These are phyloP conservation scores for Trachelus iudaicus DNA, from an alignment of 2,888 invertebrate species.

Conservation along the genomic window DNA sequence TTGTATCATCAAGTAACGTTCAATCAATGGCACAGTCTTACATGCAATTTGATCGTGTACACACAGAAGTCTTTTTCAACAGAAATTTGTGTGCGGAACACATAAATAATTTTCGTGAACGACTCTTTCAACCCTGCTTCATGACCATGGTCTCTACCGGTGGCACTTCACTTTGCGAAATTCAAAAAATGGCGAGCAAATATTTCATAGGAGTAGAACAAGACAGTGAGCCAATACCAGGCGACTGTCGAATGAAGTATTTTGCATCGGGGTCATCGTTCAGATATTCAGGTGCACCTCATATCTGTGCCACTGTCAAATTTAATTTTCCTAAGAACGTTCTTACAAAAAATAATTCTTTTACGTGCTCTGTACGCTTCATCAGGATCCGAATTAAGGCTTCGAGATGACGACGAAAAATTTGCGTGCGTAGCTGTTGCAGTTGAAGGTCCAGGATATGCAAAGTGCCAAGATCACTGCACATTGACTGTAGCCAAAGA, in stretches of 20 bases:
- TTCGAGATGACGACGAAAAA: conserved; percentile 66
- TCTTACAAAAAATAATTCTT: background rate
- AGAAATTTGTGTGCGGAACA: conserved; percentile 34
- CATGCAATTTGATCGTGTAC: background rate
- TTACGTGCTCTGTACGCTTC: conserved; percentile 10
- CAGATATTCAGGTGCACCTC: conserved; percentile 24
- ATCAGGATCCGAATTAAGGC: conserved; percentile 53
- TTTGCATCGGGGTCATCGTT: conserved; percentile 11
- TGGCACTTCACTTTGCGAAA: conserved; percentile 33
- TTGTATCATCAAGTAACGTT: conserved; percentile 32
- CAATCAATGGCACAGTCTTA: background rate
- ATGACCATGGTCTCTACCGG: conserved; percentile 45
- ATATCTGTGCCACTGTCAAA: background rate
- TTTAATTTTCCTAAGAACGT: background rate
- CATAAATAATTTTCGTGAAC: conserved; percentile 35
- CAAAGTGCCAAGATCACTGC: conserved; percentile 56
- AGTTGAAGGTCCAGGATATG: conserved; percentile 66
- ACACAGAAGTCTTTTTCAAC: background rate
- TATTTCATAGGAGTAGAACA: conserved; percentile 25
- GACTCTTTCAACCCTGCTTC: conserved; percentile 33
- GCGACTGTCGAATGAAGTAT: background rate
- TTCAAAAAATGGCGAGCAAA: conserved; percentile 28
- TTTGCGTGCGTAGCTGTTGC: conserved; percentile 66
- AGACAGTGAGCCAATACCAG: background rate
- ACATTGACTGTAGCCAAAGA: conserved; percentile 60